Base-by-base conservation (phyloP, 2,888 invertebrate species). In the Acanthosepion pharaonis region DNA sequence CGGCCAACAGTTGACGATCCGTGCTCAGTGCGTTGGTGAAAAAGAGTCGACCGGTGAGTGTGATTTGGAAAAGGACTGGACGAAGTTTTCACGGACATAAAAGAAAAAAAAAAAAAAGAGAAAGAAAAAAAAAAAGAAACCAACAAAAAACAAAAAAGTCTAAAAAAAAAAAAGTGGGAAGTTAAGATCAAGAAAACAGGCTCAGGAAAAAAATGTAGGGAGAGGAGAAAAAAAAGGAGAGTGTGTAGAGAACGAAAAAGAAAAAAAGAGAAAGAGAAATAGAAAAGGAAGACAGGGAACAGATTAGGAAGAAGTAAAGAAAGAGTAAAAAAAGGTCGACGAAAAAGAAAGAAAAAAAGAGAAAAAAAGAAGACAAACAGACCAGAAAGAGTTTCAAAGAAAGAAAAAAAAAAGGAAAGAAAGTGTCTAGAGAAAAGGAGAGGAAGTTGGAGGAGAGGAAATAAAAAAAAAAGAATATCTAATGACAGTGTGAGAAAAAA, bases 1-100 rank as follows among this genome's bases (percentile, higher is more conserved):
- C 78, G 78, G 78, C 78, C 78, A 78, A 78, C 78, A 78, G 78
- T 78, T 78, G 78, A 78, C 78, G 78, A 78, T 78, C n/a, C 33
- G n/a, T n/a, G 78, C n/a, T n/a, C 78, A 23, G n/a, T 33, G 78
- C 78, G 78, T 78, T 78, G n/a, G 78, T n/a, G 78, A 59, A 59
- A 33, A 78, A 78, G n/a, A 15, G 33, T n/a, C 33, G 55, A 59
- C 55, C 55, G 20, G 59, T n/a, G n/a, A 78, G n/a, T 11, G 78
- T 11, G n/a, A 78, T 9, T 15, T n/a, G n/a, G 78, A 78, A 78
- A 64, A n/a, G 78, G 8, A 78, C 9, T 28, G 78, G 33, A 78
- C n/a, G n/a, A 78, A 78, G n/a, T 78, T 78, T 78, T 8, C n/a
- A n/a, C n/a, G 15, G 78, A n/a, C n/a, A 78, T 0, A n/a, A 33